A percentile compares a stretch with the other conserved stretches of the same genome.
Conservation (phyloP, 2,797 vertebrate species). For the Luscinia luscinia region DNA sequence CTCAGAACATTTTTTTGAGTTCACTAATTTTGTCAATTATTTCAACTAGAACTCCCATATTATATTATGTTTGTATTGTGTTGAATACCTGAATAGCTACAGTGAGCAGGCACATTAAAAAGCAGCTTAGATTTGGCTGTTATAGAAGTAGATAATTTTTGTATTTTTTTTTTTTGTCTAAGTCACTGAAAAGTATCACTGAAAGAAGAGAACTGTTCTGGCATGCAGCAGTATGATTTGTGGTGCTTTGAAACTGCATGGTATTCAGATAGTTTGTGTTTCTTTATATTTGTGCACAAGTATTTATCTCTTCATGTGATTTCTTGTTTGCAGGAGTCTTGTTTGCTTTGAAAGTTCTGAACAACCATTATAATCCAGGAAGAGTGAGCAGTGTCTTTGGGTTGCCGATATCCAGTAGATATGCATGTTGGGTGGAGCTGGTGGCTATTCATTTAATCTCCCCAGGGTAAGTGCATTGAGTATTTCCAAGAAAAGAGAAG, state of each 20-base stretch:
- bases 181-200: background rate
- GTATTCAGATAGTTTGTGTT: background rate
- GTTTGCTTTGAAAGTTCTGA: conserved; percentile 95
- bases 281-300: background rate
- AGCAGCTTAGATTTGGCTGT: background rate
- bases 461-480: conserved; percentile 84
- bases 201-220: background rate
- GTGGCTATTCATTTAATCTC: conserved; percentile 89
- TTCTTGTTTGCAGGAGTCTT: conserved; percentile 86
- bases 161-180: background rate
- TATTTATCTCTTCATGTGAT: background rate
- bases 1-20: background rate
- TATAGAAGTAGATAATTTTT: background rate
- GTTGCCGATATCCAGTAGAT: conserved; percentile 82
- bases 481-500: background rate
- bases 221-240: background rate
- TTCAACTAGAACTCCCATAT: background rate
- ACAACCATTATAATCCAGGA: conserved; percentile 89
- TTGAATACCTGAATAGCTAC: background rate
- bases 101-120: background rate
- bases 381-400: conserved; percentile 83
- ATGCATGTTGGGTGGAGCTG: conserved; percentile 92
- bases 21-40: background rate
- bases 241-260: background rate
- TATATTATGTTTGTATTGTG: background rate